Base-by-base conservation (phyloP, 30 jellyfish, hydroid and myxozoan species). In the Aurelia sp. region DNA sequence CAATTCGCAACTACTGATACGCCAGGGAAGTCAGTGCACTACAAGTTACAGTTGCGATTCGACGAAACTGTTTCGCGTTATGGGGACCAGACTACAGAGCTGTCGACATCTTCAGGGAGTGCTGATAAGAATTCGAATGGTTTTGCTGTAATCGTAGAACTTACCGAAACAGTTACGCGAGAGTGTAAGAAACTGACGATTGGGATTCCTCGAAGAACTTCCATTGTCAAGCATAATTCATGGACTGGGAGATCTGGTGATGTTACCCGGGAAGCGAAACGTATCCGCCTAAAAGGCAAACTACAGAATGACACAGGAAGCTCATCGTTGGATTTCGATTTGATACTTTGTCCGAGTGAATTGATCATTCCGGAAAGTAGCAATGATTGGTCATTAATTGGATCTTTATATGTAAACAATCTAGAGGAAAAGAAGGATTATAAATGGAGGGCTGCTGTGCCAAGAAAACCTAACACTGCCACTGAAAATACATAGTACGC, bases 371-470 rank as follows among this genome's bases (percentile, higher is more conserved):
- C 93, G 21, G 93, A 59, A 31, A 70, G 51, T 57, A 77, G 63
- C 31, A 51, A 72, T 19, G 88, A 72, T 30, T 84, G 93, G 93
- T 21, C 52, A 0, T 44, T 84, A 38, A 73, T 84, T 21, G 93
- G 93, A 24, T 71, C 87, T 22, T 53, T 84, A 18, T 84, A 84
- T 63, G 76, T 53, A 52, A 73, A 66, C 69, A 84, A 73, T 31
- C 24, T 48, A 8, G 57, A 15, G 11, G 93, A 84, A 22, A 72
- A 64, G 12, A 84, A 84, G 27, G 78, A 77, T 74, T 84, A 69
- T 38, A 84, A 84, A 31, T 84, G 93, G 93, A 84, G 93, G 58
- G 93, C 93, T 41, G 93, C 88, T 27, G 88, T 84, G 21, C 72
- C 87, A 59, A 64, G 67, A 67, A 60, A 63, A 44, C 7, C 15